These are phyloP conservation scores for Xylota segnis DNA, from an alignment of 2,888 invertebrate species.

Conservation along the genomic window DNA sequence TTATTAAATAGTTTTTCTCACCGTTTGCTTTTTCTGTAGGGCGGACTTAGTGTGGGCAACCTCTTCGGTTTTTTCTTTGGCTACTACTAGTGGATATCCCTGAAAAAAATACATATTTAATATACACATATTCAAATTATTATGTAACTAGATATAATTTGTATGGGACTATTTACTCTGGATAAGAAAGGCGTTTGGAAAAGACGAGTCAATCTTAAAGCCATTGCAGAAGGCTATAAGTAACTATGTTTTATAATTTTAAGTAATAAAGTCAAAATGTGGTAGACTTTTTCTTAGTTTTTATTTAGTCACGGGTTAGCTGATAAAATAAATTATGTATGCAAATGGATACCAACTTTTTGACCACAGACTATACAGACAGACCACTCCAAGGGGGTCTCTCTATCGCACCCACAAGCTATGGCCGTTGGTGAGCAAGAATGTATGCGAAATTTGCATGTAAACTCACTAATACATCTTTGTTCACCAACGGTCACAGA, in stretches of 20 bases:
- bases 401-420: too few relatives aligned
- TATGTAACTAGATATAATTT: slow-evolving; percentile 80
- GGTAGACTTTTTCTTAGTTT: too few relatives aligned
- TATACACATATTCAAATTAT: slow-evolving; percentile 68
- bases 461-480: too few relatives aligned
- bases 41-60: slow-evolving; percentile 86
- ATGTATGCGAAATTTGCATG: too few relatives aligned
- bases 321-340: too few relatives aligned
- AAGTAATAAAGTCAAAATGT: too few relatives aligned
- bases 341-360: too few relatives aligned
- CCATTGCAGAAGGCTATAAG: slow-evolving; percentile 78
- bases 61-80: slow-evolving; percentile 83
- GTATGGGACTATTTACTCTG: slow-evolving; percentile 79
- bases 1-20: slow-evolving; percentile 80
- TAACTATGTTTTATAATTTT: background rate
- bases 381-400: too few relatives aligned
- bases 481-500: too few relatives aligned
- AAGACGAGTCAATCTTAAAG: slow-evolving; percentile 82
- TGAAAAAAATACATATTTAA: slow-evolving; percentile 65
- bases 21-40: slow-evolving; percentile 85
- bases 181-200: slow-evolving; percentile 82
- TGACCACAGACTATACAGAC: too few relatives aligned
- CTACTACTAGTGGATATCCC: slow-evolving; percentile 83
- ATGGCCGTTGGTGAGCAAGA: too few relatives aligned
- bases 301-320: too few relatives aligned